phyloP scores from a whole-genome alignment of 2,797 vertebrate species.

The Aplochiton taeniatus region DNA sequence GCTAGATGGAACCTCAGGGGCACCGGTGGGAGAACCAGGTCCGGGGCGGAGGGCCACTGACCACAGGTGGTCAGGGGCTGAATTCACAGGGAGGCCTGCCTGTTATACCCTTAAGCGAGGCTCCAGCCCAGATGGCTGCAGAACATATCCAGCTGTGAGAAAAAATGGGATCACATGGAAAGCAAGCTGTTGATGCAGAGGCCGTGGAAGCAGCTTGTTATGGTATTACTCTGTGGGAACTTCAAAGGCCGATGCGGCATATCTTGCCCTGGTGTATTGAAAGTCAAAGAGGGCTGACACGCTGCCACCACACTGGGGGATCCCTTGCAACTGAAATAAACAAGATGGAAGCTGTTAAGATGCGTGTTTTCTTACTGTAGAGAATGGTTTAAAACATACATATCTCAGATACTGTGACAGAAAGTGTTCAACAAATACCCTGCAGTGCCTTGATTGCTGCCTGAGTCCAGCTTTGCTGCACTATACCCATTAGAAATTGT shows the following conservation, averaged over 20 bases:
- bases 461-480: constrained; percentile 51
- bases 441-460: constrained; percentile 66
- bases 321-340: constrained; percentile 42
- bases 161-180: constrained; percentile 57
- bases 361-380: background rate
- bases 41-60: constrained; percentile 35
- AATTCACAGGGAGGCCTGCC: constrained; percentile 45
- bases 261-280: constrained; percentile 44
- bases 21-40: constrained; percentile 39
- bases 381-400: background rate
- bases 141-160: constrained; percentile 55
- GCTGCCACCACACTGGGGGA: constrained; percentile 32
- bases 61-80: constrained; percentile 51
- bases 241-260: constrained; percentile 18
- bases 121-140: constrained; percentile 58
- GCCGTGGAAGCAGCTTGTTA: constrained; percentile 61
- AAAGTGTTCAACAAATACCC: constrained; percentile 50
- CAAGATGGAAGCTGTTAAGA: constrained; percentile 25
- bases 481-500: constrained; percentile 66
- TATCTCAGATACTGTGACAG: constrained; percentile 11
- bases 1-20: constrained; percentile 26
- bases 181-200: constrained; percentile 56
- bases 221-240: constrained; percentile 36
- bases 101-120: constrained; percentile 58
- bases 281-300: constrained; percentile 43